phyloP scores from a whole-genome alignment of 1,140 invertebrate species.

The Pseudoatta argentina region DNA sequence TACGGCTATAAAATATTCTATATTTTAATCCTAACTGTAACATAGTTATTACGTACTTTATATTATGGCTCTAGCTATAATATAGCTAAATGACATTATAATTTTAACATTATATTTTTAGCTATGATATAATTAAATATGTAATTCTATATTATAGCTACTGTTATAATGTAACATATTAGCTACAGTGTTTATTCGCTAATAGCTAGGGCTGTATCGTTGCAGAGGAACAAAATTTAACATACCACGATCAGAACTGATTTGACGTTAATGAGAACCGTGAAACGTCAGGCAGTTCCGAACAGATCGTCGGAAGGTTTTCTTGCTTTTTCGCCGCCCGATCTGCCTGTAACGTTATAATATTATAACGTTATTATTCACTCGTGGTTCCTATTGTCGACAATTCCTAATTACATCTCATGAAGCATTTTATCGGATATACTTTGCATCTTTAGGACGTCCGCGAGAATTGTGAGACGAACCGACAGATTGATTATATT shows the following conservation, averaged over 20 bases:
- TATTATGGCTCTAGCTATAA: slow-evolving; percentile 27
- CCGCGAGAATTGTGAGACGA: slow-evolving; percentile 16
- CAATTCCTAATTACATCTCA: slow-evolving; percentile 64
- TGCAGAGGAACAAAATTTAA: slow-evolving; percentile 21
- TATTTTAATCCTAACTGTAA: slow-evolving; percentile 41
- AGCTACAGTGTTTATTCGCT: not conserved
- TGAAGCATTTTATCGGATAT: slow-evolving; percentile 48
- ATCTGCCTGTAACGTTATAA: slow-evolving; percentile 40
- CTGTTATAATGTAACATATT: not conserved
- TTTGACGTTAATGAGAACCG: not conserved
- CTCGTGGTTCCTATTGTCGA: slow-evolving; percentile 72
- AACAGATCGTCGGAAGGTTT: slow-evolving; percentile 14
- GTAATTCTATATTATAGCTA: slow-evolving; percentile 35
- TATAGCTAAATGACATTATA: slow-evolving; percentile 12
- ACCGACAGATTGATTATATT: slow-evolving; percentile 64
- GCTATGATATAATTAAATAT: slow-evolving; percentile 12
- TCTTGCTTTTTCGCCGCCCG: slow-evolving; percentile 5
- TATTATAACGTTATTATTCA: slow-evolving; percentile 34
- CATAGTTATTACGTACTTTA: slow-evolving; percentile 13
- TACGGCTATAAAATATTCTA: slow-evolving; percentile 31
- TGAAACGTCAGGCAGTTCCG: not conserved
- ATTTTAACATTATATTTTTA: not conserved
- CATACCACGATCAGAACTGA: slow-evolving; percentile 25
- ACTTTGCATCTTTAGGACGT: slow-evolving; percentile 57
- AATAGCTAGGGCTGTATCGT: slow-evolving; percentile 30